These are phyloP conservation scores for Pseudomugil tenellus DNA, from an alignment of 2,797 vertebrate species.

Conservation along the genomic window DNA sequence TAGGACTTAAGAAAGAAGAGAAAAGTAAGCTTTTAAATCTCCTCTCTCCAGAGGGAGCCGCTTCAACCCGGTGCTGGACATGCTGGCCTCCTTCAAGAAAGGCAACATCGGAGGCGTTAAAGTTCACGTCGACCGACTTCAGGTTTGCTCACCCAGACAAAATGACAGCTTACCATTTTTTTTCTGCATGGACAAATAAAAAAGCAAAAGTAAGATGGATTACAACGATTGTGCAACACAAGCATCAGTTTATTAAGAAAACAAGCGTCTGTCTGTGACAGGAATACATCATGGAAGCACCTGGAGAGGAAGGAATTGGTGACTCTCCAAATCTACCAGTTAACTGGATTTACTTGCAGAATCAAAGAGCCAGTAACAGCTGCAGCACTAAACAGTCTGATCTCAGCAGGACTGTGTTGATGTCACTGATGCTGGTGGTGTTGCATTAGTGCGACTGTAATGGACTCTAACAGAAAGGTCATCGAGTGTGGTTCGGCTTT, in stretches of 20 bases:
- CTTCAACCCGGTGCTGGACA: slow-evolving; percentile 95
- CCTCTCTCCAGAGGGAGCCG: slow-evolving; percentile 89
- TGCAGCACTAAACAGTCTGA: neutral
- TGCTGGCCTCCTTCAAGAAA: slow-evolving; percentile 96
- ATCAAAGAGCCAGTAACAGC: neutral
- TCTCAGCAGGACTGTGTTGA: neutral
- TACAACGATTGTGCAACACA: neutral
- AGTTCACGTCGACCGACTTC: slow-evolving; percentile 96
- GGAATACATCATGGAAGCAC: neutral
- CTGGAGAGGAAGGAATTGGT: neutral
- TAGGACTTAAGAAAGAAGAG: neutral
- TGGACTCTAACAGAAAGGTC: neutral
- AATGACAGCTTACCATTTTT: neutral
- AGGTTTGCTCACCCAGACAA: slow-evolving; percentile 79
- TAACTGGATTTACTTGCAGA: neutral
- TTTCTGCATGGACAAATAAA: neutral
- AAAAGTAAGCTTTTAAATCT: neutral
- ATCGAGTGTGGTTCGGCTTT: neutral
- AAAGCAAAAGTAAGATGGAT: neutral
- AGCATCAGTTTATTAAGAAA: neutral
- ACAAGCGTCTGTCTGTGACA: neutral
- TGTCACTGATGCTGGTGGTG: neutral
- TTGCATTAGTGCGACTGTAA: neutral
- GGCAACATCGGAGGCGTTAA: slow-evolving; percentile 94
- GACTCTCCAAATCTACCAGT: neutral